Evolutionary conservation across 2,888 invertebrate genomes (phyloP).

Genomic region (Scaptomyza cyrtandrae): DNA sequence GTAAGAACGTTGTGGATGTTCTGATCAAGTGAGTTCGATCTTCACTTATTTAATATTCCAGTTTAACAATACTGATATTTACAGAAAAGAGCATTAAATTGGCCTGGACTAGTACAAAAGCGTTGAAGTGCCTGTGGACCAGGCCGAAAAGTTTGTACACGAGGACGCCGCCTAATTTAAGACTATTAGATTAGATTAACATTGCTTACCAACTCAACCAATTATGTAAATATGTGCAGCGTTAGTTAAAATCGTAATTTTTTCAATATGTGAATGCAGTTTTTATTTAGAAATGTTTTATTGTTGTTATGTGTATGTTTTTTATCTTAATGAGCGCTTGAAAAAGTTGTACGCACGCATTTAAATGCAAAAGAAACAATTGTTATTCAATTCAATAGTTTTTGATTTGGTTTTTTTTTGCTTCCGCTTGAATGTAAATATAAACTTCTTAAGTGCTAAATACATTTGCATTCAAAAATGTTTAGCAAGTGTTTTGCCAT

Average conservation of each 20-base stretch:
- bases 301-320: slow-evolving; percentile 47
- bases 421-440: slow-evolving; percentile 59
- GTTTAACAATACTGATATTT: slow-evolving; percentile 27
- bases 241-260: slow-evolving; percentile 40
- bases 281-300: slow-evolving; percentile 69
- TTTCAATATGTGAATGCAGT: slow-evolving; percentile 65
- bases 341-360: slow-evolving; percentile 52
- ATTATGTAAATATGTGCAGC: slow-evolving; percentile 50
- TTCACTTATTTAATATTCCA: rapidly evolving
- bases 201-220: slow-evolving; percentile 2
- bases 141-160: slow-evolving; percentile 89
- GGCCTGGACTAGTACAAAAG: slow-evolving; percentile 90
- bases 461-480: slow-evolving; percentile 66
- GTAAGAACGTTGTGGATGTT: slow-evolving; percentile 95
- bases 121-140: slow-evolving; percentile 90
- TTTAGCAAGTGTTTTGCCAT: slow-evolving; percentile 69
- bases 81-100: slow-evolving; percentile 93
- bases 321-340: slow-evolving; percentile 47
- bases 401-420: slow-evolving; percentile 32
- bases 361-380: too few relatives aligned
- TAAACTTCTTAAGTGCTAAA: slow-evolving; percentile 72
- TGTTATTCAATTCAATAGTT: slow-evolving; percentile 29
- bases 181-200: slow-evolving; percentile 68
- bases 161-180: slow-evolving; percentile 84
- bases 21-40: slow-evolving; percentile 88